Base-by-base conservation (phyloP, 2,113 vertebrate species). In the Phodopus roborovskii region DNA sequence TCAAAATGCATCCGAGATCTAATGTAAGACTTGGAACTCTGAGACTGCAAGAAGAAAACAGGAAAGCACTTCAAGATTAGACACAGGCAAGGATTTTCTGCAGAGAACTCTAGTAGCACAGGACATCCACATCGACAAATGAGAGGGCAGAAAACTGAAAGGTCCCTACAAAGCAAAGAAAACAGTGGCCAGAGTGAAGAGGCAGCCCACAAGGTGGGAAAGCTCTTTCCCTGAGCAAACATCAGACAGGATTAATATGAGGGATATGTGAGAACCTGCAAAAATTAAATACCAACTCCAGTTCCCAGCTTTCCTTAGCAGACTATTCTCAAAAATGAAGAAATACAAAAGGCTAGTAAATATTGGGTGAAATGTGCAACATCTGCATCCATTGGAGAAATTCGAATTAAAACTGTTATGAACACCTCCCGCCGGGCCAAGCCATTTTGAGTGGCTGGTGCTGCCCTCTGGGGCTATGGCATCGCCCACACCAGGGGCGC, bases 401-500 rank as follows among this genome's bases (percentile, higher is more conserved):
- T 19, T 10, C 1, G 5, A 42, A 64, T 30, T 45, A 33, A 62
- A 45, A 45, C 60, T 84, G 13, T 48, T 50, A 48, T 7, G 75
- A 28, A 5, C 5, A 6, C 15, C 5, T 7, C 16, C 5, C 4
- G 6, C 4, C 1, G 6, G 15, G 16, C 16, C 68, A 64, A 64
- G 62, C 26, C 26, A 70, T 36, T 70, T 70, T 70, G 68, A 70
- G 68, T 70, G 66, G 30, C 1, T 12, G 15, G 30, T 68, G 30
- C 66, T 68, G 28, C 13, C 66, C 36, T 13, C 68, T 70, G 68
- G 33, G 15, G 33, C 68, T 16, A 36, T 5, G 30, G 64, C 30
- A 33, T 68, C 30, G 2, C 36, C 68, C 68, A 70, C 33, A 36
- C 68, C 66, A n/a, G 66, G 66, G 66, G 30, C 15, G 30, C 30